Evolutionary conservation across 2,113 vertebrate genomes (phyloP), one percentile per base, ranked within the genome.

Genomic region (Channa argus): DNA sequence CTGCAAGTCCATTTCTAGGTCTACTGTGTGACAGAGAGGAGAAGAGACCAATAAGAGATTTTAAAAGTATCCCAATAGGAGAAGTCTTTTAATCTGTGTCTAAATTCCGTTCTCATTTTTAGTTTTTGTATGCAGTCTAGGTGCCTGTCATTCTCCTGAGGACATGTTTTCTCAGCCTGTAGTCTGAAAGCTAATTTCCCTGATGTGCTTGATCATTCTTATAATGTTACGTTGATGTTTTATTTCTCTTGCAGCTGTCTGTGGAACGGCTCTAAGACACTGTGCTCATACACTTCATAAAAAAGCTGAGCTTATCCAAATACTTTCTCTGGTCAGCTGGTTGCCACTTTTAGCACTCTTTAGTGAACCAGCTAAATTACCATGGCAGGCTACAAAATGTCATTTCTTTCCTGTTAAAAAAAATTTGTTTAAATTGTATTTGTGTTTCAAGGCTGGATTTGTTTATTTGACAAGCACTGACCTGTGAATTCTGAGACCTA

Each of bases 361-460:
- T 45, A 52, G 74, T 77, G 77, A 82, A 80, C 74, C 67, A 46
- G 47, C 63, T 71, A 52, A 85, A 84, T 79, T 13, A 75, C 78
- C 37, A 52, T 80, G 63, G 37, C 78, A 58, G 68, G 70, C 63
- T 74, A 71, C 64, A 56, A 72, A 86, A 85, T 70, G 63, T 34
- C 54, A 70, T 68, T 77, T 76, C 41, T 55, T 45, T 74, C 36
- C 38, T 39, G 61, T 77, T 80, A 73, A 38, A 70, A 24, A 24
- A 53, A 39, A 49, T 24, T 55, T 81, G 53, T 63, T 63, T 55
- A 54, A 62, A 63, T 11, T 15, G 39, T 61, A 37, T 51, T 65
- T 79, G 15, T 79, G 54, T 65, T 63, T 55, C 6, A 33, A 63
- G 58, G 46, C 5, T 8, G n/a, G 33, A 51, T 67, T 6, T 2